phyloP scores from a whole-genome alignment of 2,797 vertebrate species.

The Parauchenoglanis ngamensis region DNA sequence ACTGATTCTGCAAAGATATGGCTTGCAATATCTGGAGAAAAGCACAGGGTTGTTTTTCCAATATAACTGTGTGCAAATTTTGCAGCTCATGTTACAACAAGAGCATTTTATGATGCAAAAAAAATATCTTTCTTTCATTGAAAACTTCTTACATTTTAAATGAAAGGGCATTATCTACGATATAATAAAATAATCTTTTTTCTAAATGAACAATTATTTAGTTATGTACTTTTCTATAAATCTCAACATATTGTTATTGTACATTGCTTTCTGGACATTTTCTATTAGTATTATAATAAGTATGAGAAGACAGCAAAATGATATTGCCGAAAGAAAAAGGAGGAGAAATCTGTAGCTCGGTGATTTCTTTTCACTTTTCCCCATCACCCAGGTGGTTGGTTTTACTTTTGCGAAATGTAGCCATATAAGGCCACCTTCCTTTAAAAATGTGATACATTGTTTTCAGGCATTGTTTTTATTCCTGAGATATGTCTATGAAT shows the following conservation, averaged over 20 bases:
- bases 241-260: background rate
- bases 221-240: background rate
- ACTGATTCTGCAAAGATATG: background rate
- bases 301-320: background rate
- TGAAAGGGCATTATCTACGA: background rate
- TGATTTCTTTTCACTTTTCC: background rate
- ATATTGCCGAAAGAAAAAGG: background rate
- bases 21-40: background rate
- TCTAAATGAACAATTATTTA: background rate
- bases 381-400: background rate
- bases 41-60: background rate
- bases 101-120: background rate
- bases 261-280: background rate
- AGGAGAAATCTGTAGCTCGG: background rate
- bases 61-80: background rate
- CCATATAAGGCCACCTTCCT: background rate
- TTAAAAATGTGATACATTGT: background rate
- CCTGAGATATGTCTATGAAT: slow-evolving; percentile 15
- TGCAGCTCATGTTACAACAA: background rate
- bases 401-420: background rate
- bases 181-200: background rate
- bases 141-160: background rate
- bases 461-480: background rate
- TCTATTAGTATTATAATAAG: background rate
- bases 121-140: background rate